Evolutionary conservation across 2,888 invertebrate genomes (phyloP).

Genomic region (Acleris emargana): DNA sequence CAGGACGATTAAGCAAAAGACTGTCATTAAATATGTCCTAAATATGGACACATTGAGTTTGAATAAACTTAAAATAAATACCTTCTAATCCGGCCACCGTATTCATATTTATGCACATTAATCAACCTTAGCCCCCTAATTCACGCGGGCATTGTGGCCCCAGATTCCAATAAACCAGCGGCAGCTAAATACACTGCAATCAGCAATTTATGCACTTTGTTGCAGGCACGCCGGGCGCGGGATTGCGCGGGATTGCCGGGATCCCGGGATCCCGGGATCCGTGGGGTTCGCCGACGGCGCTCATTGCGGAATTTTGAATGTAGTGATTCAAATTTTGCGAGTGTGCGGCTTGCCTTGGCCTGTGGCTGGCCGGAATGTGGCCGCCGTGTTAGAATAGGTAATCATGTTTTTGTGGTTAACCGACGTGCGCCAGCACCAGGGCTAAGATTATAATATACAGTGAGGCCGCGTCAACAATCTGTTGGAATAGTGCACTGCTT

Average conservation of each 20-base stretch:
- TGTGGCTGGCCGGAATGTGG: background rate
- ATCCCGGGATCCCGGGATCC: constrained; percentile 31
- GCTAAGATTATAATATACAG: too few species aligned
- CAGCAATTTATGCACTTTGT: constrained; percentile 46
- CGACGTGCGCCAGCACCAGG: background rate
- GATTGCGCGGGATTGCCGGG: constrained; percentile 35
- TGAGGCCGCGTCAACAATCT: too few species aligned
- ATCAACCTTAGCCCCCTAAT: constrained; percentile 3
- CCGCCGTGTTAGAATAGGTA: background rate
- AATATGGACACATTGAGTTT: too few species aligned
- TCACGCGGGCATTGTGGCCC: constrained; percentile 5
- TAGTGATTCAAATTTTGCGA: constrained; percentile 34
- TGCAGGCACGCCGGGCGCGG: constrained; percentile 45
- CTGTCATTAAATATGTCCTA: too few species aligned
- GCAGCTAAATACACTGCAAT: constrained; percentile 45
- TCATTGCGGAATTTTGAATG: constrained; percentile 45
- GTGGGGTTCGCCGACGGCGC: constrained; percentile 41
- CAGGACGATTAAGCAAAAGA: too few species aligned
- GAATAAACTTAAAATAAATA: background rate
- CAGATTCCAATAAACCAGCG: constrained; percentile 42
- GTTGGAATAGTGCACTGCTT: too few species aligned
- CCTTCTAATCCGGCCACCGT: background rate
- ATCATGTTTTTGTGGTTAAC: background rate
- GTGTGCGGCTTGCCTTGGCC: background rate
- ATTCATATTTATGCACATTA: constrained; percentile 1